Conservation (phyloP, 2,113 vertebrate genomes). For the Oreotrochilus melanogaster region DNA sequence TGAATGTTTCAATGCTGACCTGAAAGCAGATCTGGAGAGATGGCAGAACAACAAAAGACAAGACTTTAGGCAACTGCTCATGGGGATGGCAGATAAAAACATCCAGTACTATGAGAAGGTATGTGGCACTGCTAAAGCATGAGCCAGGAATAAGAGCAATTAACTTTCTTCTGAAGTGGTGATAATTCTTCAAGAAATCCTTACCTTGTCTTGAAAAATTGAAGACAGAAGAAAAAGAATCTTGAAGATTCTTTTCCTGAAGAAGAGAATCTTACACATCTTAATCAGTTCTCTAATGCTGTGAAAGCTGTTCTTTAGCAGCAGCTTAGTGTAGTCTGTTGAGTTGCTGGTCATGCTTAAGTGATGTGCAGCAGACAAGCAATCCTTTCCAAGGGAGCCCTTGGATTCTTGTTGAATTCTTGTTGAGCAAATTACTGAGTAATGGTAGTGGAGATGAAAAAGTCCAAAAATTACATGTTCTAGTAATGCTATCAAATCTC, state of each 20-base stretch:
- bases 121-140: not conserved
- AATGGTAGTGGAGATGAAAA: not conserved
- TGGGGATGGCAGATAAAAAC: conserved; percentile 94
- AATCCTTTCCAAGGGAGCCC: not conserved
- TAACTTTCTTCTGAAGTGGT: not conserved
- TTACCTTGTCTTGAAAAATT: not conserved
- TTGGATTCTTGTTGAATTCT: too few relatives aligned
- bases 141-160: not conserved
- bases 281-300: not conserved
- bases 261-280: not conserved
- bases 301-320: not conserved
- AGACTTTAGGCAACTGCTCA: conserved; percentile 94
- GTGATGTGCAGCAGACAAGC: not conserved
- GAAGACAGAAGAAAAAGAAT: too few relatives aligned
- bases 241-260: not conserved
- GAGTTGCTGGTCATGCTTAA: not conserved
- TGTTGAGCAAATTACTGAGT: not conserved
- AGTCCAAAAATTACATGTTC: not conserved
- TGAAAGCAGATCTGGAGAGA: conserved; percentile 98
- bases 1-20: conserved; percentile 97
- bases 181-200: not conserved
- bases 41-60: conserved; percentile 97
- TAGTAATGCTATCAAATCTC: not conserved
- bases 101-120: conserved; percentile 98
- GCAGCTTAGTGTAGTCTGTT: not conserved